These are phyloP conservation scores for Bilobella aurantiaca DNA, from an alignment of 1,140 invertebrate species.

Conservation along the genomic window DNA sequence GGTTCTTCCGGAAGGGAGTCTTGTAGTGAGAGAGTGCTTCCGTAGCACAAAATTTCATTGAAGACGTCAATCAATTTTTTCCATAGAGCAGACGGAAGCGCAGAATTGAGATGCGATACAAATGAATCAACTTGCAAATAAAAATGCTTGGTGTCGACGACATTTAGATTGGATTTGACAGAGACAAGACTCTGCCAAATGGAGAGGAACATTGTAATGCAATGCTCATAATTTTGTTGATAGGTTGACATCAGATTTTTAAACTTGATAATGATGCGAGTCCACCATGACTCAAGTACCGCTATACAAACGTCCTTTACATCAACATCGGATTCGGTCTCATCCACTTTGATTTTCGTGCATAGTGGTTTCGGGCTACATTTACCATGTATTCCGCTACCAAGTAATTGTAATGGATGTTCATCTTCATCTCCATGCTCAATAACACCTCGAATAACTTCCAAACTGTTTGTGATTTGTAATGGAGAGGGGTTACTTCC, in stretches of 20 bases:
- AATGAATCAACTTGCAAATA: conserved; percentile 72
- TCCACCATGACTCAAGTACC: conserved; percentile 71
- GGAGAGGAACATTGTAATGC: conserved; percentile 66
- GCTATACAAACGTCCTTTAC: conserved; percentile 75
- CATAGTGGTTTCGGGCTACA: not conserved
- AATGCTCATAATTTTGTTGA: conserved; percentile 49
- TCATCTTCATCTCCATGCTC: conserved; percentile 75
- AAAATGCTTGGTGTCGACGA: conserved; percentile 77
- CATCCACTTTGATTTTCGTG: conserved; percentile 39
- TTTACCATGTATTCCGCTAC: conserved; percentile 34
- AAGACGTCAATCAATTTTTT: conserved; percentile 69
- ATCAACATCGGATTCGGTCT: conserved; percentile 57
- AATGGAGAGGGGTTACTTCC: conserved; percentile 38
- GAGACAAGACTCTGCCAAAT: conserved; percentile 85
- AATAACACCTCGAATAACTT: conserved; percentile 70
- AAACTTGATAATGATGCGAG: conserved; percentile 54
- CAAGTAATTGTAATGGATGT: conserved; percentile 58
- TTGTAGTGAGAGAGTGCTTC: conserved; percentile 55
- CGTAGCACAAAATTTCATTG: conserved; percentile 80
- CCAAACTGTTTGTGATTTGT: conserved; percentile 69
- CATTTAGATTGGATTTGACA: conserved; percentile 75
- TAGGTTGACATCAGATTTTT: conserved; percentile 44
- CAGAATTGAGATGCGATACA: conserved; percentile 57
- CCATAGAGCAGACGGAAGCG: conserved; percentile 68
- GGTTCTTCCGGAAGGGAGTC: conserved; percentile 75